Conservation (phyloP, 2,797 vertebrate species). For the Anabas testudineus region DNA sequence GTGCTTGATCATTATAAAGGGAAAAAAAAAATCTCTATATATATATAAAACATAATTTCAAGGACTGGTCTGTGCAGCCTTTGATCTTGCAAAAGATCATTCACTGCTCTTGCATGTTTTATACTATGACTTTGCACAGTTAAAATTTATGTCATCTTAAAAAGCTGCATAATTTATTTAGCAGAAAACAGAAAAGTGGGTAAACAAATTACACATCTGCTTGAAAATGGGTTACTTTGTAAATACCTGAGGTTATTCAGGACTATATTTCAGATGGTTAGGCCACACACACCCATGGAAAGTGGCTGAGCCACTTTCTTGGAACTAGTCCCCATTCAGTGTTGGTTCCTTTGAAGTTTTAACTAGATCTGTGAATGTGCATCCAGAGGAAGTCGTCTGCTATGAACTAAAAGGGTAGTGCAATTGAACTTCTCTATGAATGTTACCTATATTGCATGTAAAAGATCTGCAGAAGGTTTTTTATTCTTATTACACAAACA, state of each 20-base stretch:
- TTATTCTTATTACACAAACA: not conserved
- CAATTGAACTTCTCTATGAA: slow-evolving; percentile 7
- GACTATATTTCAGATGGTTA: slow-evolving; percentile 68
- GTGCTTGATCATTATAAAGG: slow-evolving; percentile 16
- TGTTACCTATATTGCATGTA: not conserved
- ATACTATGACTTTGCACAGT: slow-evolving; percentile 17
- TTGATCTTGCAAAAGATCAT: not conserved
- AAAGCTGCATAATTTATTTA: slow-evolving; percentile 34
- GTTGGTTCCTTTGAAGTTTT: slow-evolving; percentile 68
- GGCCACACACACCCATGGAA: slow-evolving; percentile 70
- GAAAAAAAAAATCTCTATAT: not conserved
- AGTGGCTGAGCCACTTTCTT: slow-evolving; percentile 70
- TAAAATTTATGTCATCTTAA: slow-evolving; percentile 32
- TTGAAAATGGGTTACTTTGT: slow-evolving; percentile 41
- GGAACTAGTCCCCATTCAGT: slow-evolving; percentile 63
- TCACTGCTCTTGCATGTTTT: slow-evolving; percentile 11
- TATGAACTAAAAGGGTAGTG: slow-evolving; percentile 25
- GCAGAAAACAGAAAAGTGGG: slow-evolving; percentile 38
- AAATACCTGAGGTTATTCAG: slow-evolving; percentile 60
- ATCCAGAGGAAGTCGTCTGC: slow-evolving; percentile 51
- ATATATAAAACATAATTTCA: slow-evolving; percentile 13
- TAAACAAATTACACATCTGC: slow-evolving; percentile 56
- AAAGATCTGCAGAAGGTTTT: slow-evolving; percentile 11
- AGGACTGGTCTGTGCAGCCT: slow-evolving; percentile 8
- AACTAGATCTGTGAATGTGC: slow-evolving; percentile 54